Base-by-base conservation (phyloP, 2,113 vertebrate species). In the Periophthalmus modestus region DNA sequence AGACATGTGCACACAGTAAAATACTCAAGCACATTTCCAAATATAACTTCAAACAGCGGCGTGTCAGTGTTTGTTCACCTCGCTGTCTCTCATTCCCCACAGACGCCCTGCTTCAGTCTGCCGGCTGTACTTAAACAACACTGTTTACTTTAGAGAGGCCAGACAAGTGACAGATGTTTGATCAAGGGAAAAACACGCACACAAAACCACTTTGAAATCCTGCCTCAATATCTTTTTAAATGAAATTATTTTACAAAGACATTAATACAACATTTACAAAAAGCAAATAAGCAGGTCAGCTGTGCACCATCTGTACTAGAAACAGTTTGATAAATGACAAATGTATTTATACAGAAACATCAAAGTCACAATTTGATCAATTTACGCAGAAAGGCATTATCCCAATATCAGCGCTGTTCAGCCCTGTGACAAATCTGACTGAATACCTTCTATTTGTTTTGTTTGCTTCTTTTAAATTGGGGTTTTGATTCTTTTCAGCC, bases 31-130 rank as follows among this genome's bases (percentile, higher is more conserved):
- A 55, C 46, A 74, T 68, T 80, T 86, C 86, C 81, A 83, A 87
- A 88, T 87, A 88, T 87, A 91, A 82, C 90, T 87, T 88, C 82
- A 91, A 88, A 87, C 75, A 75, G 70, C 73, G 76, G 71, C 1
- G 70, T 82, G 84, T 82, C 81, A 83, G 73, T 88, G 78, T 89
- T 89, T 89, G 83, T 73, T 88, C 86, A 90, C 87, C 82, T 88
- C 79, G 28, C 78, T 68, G 67, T 82, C 81, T 84, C 78, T 79
- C 75, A 78, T 75, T 86, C 72, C 83, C 83, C 70, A 68, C 79
- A 84, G 84, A 87, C 76, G 10, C 65, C 39, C 18, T 7, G 24
- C 76, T 80, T 76, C 75, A 81, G 77, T 75, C 75, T 74, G 79
- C 62, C 62, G 75, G 77, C 80, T 79, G 23, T 50, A 66, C 77